Base-by-base conservation (phyloP, 2,113 vertebrate genomes). In the Dromiciops gliroides region DNA sequence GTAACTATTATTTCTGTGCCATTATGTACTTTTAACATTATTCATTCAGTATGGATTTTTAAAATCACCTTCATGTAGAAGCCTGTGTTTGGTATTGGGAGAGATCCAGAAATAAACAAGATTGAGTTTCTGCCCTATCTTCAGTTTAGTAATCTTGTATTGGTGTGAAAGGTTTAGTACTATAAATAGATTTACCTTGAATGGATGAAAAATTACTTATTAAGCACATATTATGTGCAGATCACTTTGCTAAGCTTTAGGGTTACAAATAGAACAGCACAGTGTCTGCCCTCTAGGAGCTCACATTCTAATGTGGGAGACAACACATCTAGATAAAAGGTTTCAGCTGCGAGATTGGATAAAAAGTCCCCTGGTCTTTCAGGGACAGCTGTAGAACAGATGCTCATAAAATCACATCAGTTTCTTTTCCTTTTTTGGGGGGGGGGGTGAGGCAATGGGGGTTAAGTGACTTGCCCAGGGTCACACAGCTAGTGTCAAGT, bases 1-100 rank as follows among this genome's bases (percentile, higher is more conserved):
- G 99, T 99, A 96, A 95, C 94, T 95, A 31, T 93, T 48, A 91
- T 92, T 83, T 97, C 95, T 56, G 14, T 89, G 94, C 48, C 23
- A 44, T 89, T 92, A 51, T 16, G 0, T 96, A 93, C 95, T 49
- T 95, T 96, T 93, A 53, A 94, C 91, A 89, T 3, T 92, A 7
- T 83, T 83, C 37, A 44, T 75, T 75, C 60, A 75, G 7, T 83
- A 83, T 48, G 92, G 93, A n/a, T 56, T 94, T 97, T 8, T 95
- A 53, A 89, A 51, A 93, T 51, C 92, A 53, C 91, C 28, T 95
- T 96, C 56, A 90, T 92, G 0, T 93, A 91, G 49, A 91, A 96
- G 44, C 26, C 89, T 92, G 1, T 95, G 50, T 94, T 48, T 94
- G 93, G 16, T 3, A 75, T 23, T 91, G 14, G 94, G 92, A 92